Base-by-base conservation (phyloP, 1,140 invertebrate genomes). In the Papilio polytes region DNA sequence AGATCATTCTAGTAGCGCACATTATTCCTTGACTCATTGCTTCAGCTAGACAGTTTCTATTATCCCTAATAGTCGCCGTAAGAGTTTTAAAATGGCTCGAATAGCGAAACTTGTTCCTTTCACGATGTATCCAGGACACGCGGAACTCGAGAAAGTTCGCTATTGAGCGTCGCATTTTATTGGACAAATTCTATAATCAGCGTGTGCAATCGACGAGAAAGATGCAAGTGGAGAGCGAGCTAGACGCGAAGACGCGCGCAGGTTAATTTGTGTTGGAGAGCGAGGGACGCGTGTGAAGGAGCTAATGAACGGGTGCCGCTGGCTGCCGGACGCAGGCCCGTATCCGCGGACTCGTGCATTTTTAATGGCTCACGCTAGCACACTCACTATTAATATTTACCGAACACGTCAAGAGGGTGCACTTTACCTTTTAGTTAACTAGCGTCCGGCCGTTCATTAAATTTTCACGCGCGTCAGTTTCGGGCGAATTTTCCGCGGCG, bases 341-440 rank as follows among this genome's bases (percentile, higher is more conserved):
- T 94, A 90, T 92, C 92, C 91, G 92, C 88, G 91, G 91, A 89
- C 84, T 93, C 93, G 92, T 94, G 90, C 91, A 94, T 94, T 94
- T 94, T 94, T 94, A 94, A 94, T 94, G 90, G 92, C 88, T 86
- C 91, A 91, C 92, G 92, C 91, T 92, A 91, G 91, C 90, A 93
- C 87, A 94, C 92, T 91, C 92, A 94, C 92, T 94, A 94, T 94
- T 95, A 94, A 94, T 94, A 94, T 95, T 94, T 94, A 93, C 92
- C 94, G 92, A 94, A 94, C 94, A 94, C 92, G 92, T 94, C 94
- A 94, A 95, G 94, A 95, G 94, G 92, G 94, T 95, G 94, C 92
- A 95, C 92, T 95, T 95, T 94, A 95, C 94, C 94, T 95, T 95
- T 95, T 95, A 95, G 94, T 94, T 94, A 94, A 95, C 94, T 95